Evolutionary conservation across 2,888 invertebrate species (phyloP).

Genomic region (Spodoptera picta): DNA sequence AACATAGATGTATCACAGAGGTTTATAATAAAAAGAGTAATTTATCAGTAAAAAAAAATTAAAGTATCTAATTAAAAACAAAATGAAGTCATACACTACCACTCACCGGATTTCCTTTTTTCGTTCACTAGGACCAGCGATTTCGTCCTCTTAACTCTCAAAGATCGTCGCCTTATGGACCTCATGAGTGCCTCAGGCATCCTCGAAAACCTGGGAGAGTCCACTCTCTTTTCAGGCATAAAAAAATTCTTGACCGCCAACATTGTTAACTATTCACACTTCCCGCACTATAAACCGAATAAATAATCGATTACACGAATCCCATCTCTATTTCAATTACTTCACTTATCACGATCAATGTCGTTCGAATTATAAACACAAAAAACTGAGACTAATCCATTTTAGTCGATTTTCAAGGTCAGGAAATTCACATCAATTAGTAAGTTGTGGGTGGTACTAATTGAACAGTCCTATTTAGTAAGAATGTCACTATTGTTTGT

Average conservation of each 20-base stretch:
- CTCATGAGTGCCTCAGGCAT: slow-evolving; percentile 93
- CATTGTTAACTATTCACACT: slow-evolving; percentile 79
- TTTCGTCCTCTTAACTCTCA: slow-evolving; percentile 93
- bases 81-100: slow-evolving; percentile 77
- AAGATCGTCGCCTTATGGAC: slow-evolving; percentile 91
- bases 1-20: no score
- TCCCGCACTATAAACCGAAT: slow-evolving; percentile 33
- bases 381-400: slow-evolving; percentile 48
- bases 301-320: slow-evolving; percentile 44
- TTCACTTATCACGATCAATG: slow-evolving; percentile 49
- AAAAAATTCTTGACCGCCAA: slow-evolving; percentile 93
- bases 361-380: slow-evolving; percentile 48
- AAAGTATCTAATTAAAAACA: slow-evolving; percentile 32
- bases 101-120: slow-evolving; percentile 94
- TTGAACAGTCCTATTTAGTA: slow-evolving; percentile 54
- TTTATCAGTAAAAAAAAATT: slow-evolving; percentile 1
- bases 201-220: slow-evolving; percentile 89
- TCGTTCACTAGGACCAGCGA: slow-evolving; percentile 92
- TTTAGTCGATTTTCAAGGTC: slow-evolving; percentile 57
- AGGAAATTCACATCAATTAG: slow-evolving; percentile 43
- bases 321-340: slow-evolving; percentile 52
- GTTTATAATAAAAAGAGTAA: no score
- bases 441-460: slow-evolving; percentile 44
- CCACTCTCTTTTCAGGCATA: slow-evolving; percentile 90
- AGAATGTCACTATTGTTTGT: slow-evolving; percentile 64